Conservation (phyloP, 2,113 vertebrate species). For the Bombycilla garrulus region DNA sequence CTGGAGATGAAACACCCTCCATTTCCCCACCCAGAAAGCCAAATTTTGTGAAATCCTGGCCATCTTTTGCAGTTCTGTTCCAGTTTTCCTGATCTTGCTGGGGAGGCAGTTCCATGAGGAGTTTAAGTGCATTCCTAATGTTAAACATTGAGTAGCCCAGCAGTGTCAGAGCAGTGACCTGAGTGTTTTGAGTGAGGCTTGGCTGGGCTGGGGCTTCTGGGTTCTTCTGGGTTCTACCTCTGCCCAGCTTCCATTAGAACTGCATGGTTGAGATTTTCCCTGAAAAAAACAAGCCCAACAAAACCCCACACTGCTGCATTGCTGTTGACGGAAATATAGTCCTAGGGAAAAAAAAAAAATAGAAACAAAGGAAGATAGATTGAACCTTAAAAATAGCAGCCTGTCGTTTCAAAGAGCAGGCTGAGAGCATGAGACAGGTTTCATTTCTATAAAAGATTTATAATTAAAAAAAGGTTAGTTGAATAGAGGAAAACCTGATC, state of each 20-base stretch:
- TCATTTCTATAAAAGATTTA: slow-evolving; percentile 30
- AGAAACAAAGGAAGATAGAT: neutral
- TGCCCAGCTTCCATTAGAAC: neutral
- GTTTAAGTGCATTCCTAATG: neutral
- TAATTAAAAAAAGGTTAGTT: slow-evolving; percentile 31
- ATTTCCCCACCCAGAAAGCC: neutral
- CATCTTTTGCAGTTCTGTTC: neutral
- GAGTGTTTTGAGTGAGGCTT: neutral
- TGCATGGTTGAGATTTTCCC: neutral
- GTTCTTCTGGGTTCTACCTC: too few species aligned
- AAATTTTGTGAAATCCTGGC: neutral
- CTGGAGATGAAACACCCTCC: neutral
- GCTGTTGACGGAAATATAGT: neutral
- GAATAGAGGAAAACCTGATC: neutral
- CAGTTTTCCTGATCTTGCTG: neutral
- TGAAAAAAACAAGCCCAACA: neutral
- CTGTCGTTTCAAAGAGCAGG: neutral
- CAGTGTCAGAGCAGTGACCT: neutral
- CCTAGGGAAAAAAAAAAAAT: neutral
- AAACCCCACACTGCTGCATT: neutral
- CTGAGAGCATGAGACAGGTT: neutral
- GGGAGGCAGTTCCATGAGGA: neutral
- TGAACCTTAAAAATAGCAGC: slow-evolving; percentile 46
- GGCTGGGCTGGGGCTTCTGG: neutral
- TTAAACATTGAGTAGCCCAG: neutral